phyloP scores from a whole-genome alignment of 2,888 invertebrate genomes.

The Microctonus hyperodae region DNA sequence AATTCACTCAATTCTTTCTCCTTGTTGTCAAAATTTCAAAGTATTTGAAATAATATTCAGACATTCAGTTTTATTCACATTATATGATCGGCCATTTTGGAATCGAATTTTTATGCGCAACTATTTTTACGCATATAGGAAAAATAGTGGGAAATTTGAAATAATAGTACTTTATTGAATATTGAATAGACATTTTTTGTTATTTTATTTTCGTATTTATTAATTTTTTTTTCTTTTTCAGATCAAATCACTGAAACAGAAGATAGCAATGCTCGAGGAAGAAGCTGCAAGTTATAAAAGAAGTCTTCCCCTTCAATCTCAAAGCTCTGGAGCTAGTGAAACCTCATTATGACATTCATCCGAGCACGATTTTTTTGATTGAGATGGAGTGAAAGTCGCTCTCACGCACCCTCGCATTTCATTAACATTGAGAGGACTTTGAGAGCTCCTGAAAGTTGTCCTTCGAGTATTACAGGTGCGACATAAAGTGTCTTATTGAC shows the following conservation, averaged over 20 bases:
- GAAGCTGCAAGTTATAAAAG: constrained; percentile 51
- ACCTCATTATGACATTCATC: constrained; percentile 56
- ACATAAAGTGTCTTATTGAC: not conserved
- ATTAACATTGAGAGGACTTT: not conserved
- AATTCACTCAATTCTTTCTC: not conserved
- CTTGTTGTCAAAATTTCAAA: no score
- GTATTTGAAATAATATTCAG: no score
- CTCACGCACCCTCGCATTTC: not conserved
- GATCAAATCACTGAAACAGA: constrained; percentile 65
- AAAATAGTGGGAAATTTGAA: not conserved
- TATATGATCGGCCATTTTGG: not conserved
- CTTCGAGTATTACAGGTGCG: not conserved
- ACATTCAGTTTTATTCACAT: no score
- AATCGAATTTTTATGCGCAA: not conserved
- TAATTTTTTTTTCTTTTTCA: constrained; percentile 46
- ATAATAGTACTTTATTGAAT: not conserved
- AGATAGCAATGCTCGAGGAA: constrained; percentile 63
- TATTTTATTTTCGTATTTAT: no score
- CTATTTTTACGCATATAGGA: not conserved
- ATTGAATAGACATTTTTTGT: no score
- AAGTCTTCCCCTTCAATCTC: constrained; percentile 52
- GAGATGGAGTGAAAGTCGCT: not conserved
- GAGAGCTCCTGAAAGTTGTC: not conserved
- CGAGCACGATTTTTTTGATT: constrained; percentile 34
- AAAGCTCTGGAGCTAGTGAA: constrained; percentile 56